Conservation (phyloP, 2,797 vertebrate species). For the Simalia tracyae region DNA sequence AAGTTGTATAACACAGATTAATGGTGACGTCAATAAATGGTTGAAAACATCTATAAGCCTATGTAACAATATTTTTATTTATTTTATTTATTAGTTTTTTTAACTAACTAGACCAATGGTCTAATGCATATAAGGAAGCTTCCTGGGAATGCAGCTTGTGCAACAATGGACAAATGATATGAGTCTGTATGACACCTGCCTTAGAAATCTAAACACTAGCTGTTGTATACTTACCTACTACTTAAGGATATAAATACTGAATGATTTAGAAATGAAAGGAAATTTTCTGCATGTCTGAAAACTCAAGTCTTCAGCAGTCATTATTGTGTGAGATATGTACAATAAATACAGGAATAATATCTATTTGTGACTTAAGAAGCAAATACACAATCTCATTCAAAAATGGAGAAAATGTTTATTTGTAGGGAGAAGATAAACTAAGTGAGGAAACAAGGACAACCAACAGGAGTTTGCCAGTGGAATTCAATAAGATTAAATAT, state of each 20-base stretch:
- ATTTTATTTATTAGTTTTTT: neutral
- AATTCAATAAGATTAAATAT: too few relatives aligned
- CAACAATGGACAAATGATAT: neutral
- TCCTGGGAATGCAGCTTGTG: neutral
- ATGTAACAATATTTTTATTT: neutral
- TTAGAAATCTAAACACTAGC: neutral
- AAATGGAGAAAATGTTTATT: neutral
- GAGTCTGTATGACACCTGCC: too few relatives aligned
- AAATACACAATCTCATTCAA: conserved; percentile 40
- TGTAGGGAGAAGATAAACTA: conserved; percentile 21
- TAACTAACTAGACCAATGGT: neutral
- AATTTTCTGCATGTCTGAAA: neutral
- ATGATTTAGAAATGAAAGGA: neutral
- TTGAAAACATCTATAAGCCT: neutral
- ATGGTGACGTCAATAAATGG: neutral
- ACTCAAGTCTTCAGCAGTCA: neutral
- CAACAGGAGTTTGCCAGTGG: too few relatives aligned
- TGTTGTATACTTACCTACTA: neutral
- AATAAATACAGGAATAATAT: neutral
- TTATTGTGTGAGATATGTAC: conserved; percentile 14
- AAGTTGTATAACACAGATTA: neutral
- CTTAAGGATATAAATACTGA: neutral
- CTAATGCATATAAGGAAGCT: neutral
- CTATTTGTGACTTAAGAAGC: conserved; percentile 45
- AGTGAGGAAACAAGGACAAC: too few relatives aligned